phyloP scores from a whole-genome alignment of 1,140 invertebrate species.

The Dufourea novaeangliae region DNA sequence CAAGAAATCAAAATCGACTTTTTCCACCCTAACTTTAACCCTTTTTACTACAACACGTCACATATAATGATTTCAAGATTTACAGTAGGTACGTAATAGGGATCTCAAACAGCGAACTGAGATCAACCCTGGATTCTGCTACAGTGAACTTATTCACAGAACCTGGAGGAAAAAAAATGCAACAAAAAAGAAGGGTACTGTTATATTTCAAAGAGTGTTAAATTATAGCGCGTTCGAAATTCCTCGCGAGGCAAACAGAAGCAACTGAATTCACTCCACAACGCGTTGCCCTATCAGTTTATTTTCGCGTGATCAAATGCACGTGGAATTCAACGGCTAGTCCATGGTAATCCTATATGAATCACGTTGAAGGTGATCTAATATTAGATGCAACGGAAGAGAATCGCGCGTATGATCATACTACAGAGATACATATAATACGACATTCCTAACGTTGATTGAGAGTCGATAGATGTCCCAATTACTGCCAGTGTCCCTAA shows the following conservation, averaged over 20 bases:
- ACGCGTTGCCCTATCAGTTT: constrained; percentile 24
- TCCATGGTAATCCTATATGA: constrained; percentile 47
- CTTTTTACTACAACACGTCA: too few species aligned
- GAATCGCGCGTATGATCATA: constrained; percentile 27
- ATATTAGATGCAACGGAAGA: constrained; percentile 47
- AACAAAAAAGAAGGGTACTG: too few species aligned
- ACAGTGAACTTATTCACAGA: too few species aligned
- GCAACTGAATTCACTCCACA: constrained; percentile 22
- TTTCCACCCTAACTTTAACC: too few species aligned
- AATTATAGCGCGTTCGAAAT: not conserved
- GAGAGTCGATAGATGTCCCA: too few species aligned
- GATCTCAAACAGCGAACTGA: too few species aligned
- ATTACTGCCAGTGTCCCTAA: too few species aligned
- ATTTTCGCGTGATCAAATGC: constrained; percentile 29
- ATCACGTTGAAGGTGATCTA: constrained; percentile 57
- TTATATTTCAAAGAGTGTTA: not conserved
- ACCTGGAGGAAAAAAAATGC: too few species aligned
- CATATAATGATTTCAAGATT: too few species aligned
- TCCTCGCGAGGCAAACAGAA: not conserved
- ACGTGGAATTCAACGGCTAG: constrained; percentile 39
- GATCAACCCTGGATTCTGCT: too few species aligned
- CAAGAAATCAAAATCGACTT: too few species aligned
- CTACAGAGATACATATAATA: not conserved
- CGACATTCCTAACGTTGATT: not conserved
- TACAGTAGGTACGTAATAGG: too few species aligned